Percentiles rank a stretch among this genome's conserved stretches.
Conservation (phyloP, 2,888 invertebrate species). For the Caenorhabditis afra region DNA sequence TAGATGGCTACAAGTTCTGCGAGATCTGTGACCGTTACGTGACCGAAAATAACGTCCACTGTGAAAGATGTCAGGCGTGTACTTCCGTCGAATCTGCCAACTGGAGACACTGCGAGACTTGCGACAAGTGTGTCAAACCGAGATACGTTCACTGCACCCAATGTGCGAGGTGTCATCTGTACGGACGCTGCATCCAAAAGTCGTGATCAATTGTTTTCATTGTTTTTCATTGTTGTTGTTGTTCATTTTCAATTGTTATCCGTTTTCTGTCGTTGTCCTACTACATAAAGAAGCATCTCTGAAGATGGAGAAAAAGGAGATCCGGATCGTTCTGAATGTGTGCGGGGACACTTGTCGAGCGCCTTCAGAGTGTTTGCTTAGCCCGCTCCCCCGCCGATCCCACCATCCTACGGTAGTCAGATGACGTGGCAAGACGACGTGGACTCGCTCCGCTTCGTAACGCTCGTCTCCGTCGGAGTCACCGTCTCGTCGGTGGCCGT, state of each 20-base stretch:
- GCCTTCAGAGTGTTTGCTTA: constrained; percentile 43
- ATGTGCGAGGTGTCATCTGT: constrained; percentile 73
- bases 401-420: background rate
- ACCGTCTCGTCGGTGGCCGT: constrained; percentile 27
- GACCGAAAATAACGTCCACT: constrained; percentile 71
- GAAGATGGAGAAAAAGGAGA: constrained; percentile 5
- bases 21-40: constrained; percentile 72
- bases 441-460: constrained; percentile 26
- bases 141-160: constrained; percentile 72
- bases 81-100: constrained; percentile 64
- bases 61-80: constrained; percentile 71
- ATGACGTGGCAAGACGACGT: constrained; percentile 55
- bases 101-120: constrained; percentile 72
- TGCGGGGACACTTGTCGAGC: constrained; percentile 28
- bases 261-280: constrained; percentile 27
- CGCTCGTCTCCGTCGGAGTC: constrained; percentile 46
- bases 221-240: constrained; percentile 22
- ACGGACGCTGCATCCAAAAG: constrained; percentile 54
- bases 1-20: constrained; percentile 73
- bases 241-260: constrained; percentile 29
- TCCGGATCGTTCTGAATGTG: constrained; percentile 15
- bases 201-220: constrained; percentile 14
- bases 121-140: constrained; percentile 73
- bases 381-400: constrained; percentile 23
- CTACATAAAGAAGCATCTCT: constrained; percentile 27